Evolutionary conservation across 1,140 invertebrate genomes (phyloP), one percentile per base, ranked within the genome.

Genomic region (Ooceraea biroi): DNA sequence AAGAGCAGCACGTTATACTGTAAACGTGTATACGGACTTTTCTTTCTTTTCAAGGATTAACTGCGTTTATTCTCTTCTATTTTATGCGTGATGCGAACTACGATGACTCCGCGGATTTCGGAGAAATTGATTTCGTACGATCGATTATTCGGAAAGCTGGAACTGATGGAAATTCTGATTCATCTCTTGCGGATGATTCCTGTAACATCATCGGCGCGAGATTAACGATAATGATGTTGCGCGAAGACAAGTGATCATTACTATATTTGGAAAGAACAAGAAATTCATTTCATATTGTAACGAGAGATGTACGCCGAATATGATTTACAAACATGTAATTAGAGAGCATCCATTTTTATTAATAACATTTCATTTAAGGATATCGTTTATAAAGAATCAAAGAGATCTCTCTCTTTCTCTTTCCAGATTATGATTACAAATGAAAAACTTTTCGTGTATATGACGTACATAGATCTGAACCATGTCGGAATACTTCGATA

Each of bases 141-240:
- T 77, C 66, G 66, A 72, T 82, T 72, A 60, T n/a, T 22, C 22
- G 3, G 19, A 46, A 27, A 71, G 14, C 2, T 82, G 41, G 19
- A 82, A 82, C 22, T 58, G 46, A 52, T 69, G 55, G 27, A 72
- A 58, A 46, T 41, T 12, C 10, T 72, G 77, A 82, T 73, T 82
- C 41, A 82, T 60, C 66, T 68, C 30, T 61, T 12, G 25, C 7
- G 4, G 7, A 73, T 52, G 19, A 25, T 63, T 69, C 52, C n/a
- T 41, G 7, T 22, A n/a, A 58, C 11, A 36, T 58, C 19, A 71
- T 19, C 46, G 12, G 22, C 50, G 27, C 25, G n/a, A 65, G 41
- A 77, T 66, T 52, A 66, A 65, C 63, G 46, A 60, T 60, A 14
- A 60, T 71, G 17, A n/a, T 50, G 19, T 44, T 74, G 17, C 25